Conservation (phyloP, 2,888 invertebrate species). For the Lasius platythorax region DNA sequence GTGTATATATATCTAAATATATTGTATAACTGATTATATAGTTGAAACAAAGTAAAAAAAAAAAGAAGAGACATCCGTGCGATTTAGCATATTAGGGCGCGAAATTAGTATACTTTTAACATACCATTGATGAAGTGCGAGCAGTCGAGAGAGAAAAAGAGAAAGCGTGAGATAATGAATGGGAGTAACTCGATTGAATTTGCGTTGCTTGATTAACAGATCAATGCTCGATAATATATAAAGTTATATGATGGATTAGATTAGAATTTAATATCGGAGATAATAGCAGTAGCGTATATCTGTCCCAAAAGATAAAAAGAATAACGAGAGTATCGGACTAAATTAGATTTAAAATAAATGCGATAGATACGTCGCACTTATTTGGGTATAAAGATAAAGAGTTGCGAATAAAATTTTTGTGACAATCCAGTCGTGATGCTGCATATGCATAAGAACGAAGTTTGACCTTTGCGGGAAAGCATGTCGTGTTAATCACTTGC, state of each 20-base stretch:
- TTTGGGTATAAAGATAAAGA: background rate
- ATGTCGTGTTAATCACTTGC: conserved; percentile 4
- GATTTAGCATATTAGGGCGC: background rate
- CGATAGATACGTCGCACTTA: background rate
- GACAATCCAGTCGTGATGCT: background rate
- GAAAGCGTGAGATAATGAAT: conserved; percentile 17
- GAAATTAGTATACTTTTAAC: conserved; percentile 3
- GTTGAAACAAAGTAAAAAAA: conserved; percentile 7
- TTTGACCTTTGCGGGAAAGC: conserved; percentile 35
- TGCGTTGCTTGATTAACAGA: background rate
- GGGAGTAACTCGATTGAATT: background rate
- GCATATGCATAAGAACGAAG: conserved; percentile 1
- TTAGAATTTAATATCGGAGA: background rate
- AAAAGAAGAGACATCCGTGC: background rate
- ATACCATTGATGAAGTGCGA: conserved; percentile 11
- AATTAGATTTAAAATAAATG: background rate
- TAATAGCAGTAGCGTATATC: background rate
- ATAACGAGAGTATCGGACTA: background rate
- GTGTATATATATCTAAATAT: too few species aligned
- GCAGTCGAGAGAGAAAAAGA: background rate
- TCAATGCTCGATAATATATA: background rate
- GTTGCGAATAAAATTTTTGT: background rate
- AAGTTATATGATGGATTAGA: background rate
- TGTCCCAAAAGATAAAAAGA: background rate
- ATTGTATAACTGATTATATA: conserved; percentile 17